phyloP scores from a whole-genome alignment of 37 sponge, comb jelly and placozoan genomes.

The Chondrosia reniformis region DNA sequence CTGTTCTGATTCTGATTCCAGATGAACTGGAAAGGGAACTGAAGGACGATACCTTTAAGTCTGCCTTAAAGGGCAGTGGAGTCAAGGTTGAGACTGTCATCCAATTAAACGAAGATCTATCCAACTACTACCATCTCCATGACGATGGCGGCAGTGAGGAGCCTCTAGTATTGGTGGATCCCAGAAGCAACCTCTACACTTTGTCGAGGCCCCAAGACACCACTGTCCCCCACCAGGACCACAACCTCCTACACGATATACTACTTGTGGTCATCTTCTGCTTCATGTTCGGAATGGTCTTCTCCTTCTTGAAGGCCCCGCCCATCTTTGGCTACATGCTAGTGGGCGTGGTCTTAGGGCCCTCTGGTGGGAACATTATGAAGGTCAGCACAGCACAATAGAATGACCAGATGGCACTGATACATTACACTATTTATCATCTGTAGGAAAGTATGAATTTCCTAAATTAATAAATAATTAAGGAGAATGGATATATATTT shows the following conservation, averaged over 20 bases:
- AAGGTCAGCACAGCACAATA: no score
- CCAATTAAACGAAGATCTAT: conserved; percentile 22
- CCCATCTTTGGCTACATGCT: conserved; percentile 82
- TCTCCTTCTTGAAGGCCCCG: conserved; percentile 57
- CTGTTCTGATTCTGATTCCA: no score
- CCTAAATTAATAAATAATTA: no score
- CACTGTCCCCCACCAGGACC: conserved; percentile 76
- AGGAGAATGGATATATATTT: no score
- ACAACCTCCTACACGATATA: conserved; percentile 66
- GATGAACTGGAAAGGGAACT: conserved; percentile 65
- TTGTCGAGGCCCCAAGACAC: conserved; percentile 67
- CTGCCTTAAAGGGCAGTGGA: conserved; percentile 2
- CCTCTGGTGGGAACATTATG: conserved; percentile 69
- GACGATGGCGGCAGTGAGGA: not conserved
- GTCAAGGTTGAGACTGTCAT: conserved; percentile 72
- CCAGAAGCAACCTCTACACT: conserved; percentile 77
- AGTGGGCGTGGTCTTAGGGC: conserved; percentile 85
- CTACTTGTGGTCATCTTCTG: conserved; percentile 59
- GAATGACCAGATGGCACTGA: no score
- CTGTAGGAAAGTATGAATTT: no score
- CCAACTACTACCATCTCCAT: not conserved
- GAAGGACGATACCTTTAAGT: conserved; percentile 51
- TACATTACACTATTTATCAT: no score
- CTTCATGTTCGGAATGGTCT: conserved; percentile 50
- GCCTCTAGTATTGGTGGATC: conserved; percentile 62